These are phyloP conservation scores for Ochropleura plecta DNA, from an alignment of 2,888 invertebrate genomes.

Conservation along the genomic window DNA sequence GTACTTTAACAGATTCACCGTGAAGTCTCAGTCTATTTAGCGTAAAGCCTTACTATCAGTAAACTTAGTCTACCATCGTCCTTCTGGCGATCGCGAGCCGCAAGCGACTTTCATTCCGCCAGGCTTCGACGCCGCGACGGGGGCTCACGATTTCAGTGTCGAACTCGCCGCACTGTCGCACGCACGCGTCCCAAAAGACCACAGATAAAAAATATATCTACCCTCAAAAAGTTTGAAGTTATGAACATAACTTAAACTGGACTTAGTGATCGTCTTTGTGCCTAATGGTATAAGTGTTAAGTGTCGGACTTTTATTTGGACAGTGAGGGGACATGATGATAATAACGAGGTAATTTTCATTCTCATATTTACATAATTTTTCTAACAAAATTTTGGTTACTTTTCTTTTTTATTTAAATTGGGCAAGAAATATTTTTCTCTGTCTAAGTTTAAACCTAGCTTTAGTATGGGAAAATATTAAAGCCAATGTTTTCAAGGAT, in stretches of 20 bases:
- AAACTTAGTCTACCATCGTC: slow-evolving; percentile 54
- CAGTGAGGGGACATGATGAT: slow-evolving; percentile 75
- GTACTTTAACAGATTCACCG: slow-evolving; percentile 50
- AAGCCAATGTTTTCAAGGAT: background rate
- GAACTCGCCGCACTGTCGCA: slow-evolving; percentile 75
- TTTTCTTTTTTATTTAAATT: background rate
- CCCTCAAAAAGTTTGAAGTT: slow-evolving; percentile 59
- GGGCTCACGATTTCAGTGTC: slow-evolving; percentile 78
- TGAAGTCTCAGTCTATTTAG: slow-evolving; percentile 60
- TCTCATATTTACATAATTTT: background rate
- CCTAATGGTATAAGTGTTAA: slow-evolving; percentile 78
- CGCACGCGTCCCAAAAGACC: slow-evolving; percentile 74
- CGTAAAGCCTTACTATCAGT: slow-evolving; percentile 45
- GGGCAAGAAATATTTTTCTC: background rate
- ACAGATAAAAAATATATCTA: slow-evolving; percentile 32
- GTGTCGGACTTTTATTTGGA: slow-evolving; percentile 75
- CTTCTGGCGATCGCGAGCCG: slow-evolving; percentile 58
- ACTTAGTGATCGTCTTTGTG: slow-evolving; percentile 78
- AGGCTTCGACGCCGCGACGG: slow-evolving; percentile 61
- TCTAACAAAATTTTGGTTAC: background rate
- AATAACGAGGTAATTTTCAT: slow-evolving; percentile 77
- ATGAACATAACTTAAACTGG: slow-evolving; percentile 69
- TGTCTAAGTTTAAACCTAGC: background rate
- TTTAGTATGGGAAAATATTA: background rate
- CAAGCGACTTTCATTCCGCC: slow-evolving; percentile 71